Percentiles rank a stretch among this genome's conserved stretches.
phyloP scores from a whole-genome alignment of 2,113 vertebrate genomes.

The Mesembrinibis cayennensis region DNA sequence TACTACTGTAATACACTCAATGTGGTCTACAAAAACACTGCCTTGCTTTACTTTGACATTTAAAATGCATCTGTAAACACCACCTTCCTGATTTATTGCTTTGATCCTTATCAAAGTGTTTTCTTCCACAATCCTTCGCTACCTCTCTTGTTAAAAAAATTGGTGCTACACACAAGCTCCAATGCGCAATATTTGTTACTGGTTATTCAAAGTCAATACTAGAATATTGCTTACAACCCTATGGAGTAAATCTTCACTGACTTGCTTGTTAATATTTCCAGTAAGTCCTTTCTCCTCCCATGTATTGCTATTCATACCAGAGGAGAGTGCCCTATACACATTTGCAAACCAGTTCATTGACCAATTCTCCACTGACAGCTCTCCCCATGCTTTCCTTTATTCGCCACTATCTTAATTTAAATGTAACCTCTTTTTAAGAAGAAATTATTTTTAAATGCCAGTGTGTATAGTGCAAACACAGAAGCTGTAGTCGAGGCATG shows the following conservation, averaged over 20 bases:
- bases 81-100: neutral
- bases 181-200: neutral
- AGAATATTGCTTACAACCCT: neutral
- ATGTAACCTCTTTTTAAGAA: neutral
- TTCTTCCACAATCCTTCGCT: neutral
- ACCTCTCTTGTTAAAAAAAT: neutral
- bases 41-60: neutral
- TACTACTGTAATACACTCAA: neutral
- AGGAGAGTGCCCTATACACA: neutral
- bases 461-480: fast-evolving
- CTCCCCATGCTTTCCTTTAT: neutral
- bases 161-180: neutral
- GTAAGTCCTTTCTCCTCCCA: neutral
- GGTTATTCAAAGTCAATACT: neutral
- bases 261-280: neutral
- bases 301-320: no score
- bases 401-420: neutral
- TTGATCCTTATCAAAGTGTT: neutral
- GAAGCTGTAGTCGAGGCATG: fast-evolving
- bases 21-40: neutral
- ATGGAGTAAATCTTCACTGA: neutral
- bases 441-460: neutral
- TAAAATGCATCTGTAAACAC: neutral
- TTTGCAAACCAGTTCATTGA: neutral
- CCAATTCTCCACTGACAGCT: neutral